Evolutionary conservation across 2,888 invertebrate genomes (phyloP), one percentile per base, ranked within the genome.

Genomic region (Spatulosminthurus flaviceps): DNA sequence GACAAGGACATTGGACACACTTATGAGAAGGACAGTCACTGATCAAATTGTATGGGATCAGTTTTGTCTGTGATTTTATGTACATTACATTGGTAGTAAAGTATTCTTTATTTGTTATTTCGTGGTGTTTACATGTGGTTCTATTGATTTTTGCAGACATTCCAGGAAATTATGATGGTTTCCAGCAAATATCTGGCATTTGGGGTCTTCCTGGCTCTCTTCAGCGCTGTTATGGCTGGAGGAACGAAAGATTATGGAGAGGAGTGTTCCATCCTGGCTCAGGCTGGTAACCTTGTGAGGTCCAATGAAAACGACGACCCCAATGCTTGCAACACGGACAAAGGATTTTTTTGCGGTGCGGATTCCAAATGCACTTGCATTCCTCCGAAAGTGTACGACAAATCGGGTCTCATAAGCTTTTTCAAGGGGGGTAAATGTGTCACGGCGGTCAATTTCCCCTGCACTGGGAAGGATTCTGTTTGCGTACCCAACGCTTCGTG

Each of bases 401-500:
- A 80, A 26, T 70, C 73, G 29, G 78, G 76, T 0, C 13, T 80
- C 9, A 34, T 79, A 24, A 70, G 80, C 41, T 11, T 77, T 1
- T 60, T 81, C 16, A 69, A 51, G 28, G 67, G 77, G 13, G 80
- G 81, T 19, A 21, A 71, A 4, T 81, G 80, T 60, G 19, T 70
- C 0, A 76, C 67, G 0, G 60, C 21, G 13, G 77, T 77, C 28
- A 77, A 74, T 28, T 29, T 60, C 7, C 76, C 80, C 21, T 80
- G 78, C n/a, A 41, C 13, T 29, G 29, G 29, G 2, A 66, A 71
- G 4, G 76, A 70, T 1, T 19, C 42, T 7, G 42, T 28, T 7
- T 81, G 81, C 67, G 78, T 80, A 1, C 5, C 80, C 21, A 79
- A 81, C 42, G 34, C 81, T 16, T 51, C 4, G 16, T 81, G 80